A percentile compares a stretch with the other conserved stretches of the same genome.
phyloP scores from a whole-genome alignment of 2,888 invertebrate species.

The Coelopa pilipes region DNA sequence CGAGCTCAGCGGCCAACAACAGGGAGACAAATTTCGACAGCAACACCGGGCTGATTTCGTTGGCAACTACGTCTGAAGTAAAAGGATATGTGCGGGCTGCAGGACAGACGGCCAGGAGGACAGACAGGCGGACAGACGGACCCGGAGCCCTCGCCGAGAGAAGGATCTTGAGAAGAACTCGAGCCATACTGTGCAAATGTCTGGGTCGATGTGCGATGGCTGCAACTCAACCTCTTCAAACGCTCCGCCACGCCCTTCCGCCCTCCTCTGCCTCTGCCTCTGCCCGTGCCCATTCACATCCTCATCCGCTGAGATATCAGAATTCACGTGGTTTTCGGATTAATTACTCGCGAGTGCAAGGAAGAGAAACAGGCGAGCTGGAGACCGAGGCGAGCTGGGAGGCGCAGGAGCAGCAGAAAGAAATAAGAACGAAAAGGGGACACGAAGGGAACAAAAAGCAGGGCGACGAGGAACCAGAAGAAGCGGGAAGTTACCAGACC shows the following conservation, averaged over 20 bases:
- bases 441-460: no score
- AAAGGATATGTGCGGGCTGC: conserved; percentile 24
- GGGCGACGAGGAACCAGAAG: background rate
- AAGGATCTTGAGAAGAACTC: background rate
- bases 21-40: no score
- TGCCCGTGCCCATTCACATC: conserved; percentile 43
- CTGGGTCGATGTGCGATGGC: background rate
- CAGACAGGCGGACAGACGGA: background rate
- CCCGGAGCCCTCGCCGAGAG: background rate
- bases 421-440: no score
- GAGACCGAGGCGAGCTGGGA: background rate
- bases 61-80: background rate
- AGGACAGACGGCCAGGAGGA: background rate
- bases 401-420: no score
- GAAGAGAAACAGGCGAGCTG: background rate
- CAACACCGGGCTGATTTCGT: no score
- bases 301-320: conserved; percentile 48
- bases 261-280: conserved; percentile 12
- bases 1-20: no score
- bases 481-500: conserved; percentile 16
- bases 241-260: background rate
- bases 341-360: conserved; percentile 43
- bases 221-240: no score
- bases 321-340: conserved; percentile 53
- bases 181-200: background rate